phyloP scores from a whole-genome alignment of 2,113 vertebrate genomes.

The Pterocles orientalis region DNA sequence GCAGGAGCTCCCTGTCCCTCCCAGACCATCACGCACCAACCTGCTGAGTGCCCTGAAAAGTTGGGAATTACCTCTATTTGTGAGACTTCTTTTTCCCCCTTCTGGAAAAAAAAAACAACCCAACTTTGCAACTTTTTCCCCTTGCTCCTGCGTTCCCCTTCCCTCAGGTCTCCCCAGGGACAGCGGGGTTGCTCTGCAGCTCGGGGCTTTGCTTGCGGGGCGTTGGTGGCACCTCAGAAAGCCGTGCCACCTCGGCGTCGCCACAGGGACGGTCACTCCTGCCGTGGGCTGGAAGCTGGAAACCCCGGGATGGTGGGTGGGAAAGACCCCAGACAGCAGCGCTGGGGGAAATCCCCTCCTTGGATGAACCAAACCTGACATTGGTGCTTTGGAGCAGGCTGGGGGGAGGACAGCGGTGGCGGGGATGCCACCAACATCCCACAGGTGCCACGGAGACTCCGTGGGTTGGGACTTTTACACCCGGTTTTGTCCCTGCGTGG shows the following conservation, averaged over 20 bases:
- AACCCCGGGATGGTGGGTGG: neutral
- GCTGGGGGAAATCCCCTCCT: neutral
- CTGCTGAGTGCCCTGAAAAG: neutral
- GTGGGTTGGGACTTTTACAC: too few relatives aligned
- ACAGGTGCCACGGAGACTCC: neutral
- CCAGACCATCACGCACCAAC: neutral
- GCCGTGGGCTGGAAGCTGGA: neutral
- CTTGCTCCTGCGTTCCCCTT: neutral
- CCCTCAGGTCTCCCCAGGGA: neutral
- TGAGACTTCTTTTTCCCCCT: too few relatives aligned
- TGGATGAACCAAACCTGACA: neutral
- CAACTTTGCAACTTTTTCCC: neutral
- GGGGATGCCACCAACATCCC: fast-evolving
- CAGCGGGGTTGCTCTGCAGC: neutral
- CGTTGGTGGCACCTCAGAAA: neutral
- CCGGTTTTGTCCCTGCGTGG: neutral
- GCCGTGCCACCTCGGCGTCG: fast-evolving
- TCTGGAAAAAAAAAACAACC: neutral
- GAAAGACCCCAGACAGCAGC: neutral
- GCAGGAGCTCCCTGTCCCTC: neutral
- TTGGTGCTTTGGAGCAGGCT: neutral
- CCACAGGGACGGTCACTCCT: neutral
- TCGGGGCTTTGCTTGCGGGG: neutral
- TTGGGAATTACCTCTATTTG: neutral
- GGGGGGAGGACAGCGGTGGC: neutral